phyloP scores from a whole-genome alignment of 2,797 vertebrate species.

The Denticeps clupeoides region DNA sequence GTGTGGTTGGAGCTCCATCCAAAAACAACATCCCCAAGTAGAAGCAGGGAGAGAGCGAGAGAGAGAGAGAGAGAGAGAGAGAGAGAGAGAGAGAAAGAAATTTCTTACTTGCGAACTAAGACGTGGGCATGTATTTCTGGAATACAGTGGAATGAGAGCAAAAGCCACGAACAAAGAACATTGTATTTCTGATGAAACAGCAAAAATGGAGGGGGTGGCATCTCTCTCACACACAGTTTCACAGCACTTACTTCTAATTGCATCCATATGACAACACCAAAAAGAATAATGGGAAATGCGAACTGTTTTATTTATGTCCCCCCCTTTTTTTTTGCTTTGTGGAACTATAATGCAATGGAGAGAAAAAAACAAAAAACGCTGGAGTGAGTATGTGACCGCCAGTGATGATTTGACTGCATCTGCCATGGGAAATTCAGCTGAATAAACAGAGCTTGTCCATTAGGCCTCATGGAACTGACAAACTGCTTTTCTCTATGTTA shows the following conservation, averaged over 20 bases:
- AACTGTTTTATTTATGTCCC: conserved; percentile 49
- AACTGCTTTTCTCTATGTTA: conserved; percentile 13
- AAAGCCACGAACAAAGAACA: conserved; percentile 63
- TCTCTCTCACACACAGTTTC: conserved; percentile 25
- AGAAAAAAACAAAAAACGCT: conserved; percentile 57
- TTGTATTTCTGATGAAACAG: conserved; percentile 47
- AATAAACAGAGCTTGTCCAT: conserved; percentile 39
- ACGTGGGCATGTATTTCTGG: conserved; percentile 70
- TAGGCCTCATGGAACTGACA: conserved; percentile 25
- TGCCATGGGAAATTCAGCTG: conserved; percentile 69
- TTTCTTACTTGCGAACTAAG: conserved; percentile 44
- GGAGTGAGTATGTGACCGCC: conserved; percentile 57
- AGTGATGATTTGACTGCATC: conserved; percentile 62
- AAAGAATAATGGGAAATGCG: conserved; percentile 55
- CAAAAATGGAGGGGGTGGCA: conserved; percentile 44
- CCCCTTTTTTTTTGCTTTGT: conserved; percentile 39
- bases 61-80: conserved; percentile 20
- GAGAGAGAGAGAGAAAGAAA: conserved; percentile 17
- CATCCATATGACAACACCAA: conserved; percentile 57
- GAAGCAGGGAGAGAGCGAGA: conserved; percentile 40
- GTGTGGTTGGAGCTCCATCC: conserved; percentile 75
- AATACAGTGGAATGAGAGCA: conserved; percentile 72
- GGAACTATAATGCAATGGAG: conserved; percentile 29
- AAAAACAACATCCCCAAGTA: conserved; percentile 98
- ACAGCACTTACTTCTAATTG: conserved; percentile 39